These are phyloP conservation scores for Menidia beryllina DNA, from an alignment of 2,113 vertebrate genomes.

Conservation along the genomic window DNA sequence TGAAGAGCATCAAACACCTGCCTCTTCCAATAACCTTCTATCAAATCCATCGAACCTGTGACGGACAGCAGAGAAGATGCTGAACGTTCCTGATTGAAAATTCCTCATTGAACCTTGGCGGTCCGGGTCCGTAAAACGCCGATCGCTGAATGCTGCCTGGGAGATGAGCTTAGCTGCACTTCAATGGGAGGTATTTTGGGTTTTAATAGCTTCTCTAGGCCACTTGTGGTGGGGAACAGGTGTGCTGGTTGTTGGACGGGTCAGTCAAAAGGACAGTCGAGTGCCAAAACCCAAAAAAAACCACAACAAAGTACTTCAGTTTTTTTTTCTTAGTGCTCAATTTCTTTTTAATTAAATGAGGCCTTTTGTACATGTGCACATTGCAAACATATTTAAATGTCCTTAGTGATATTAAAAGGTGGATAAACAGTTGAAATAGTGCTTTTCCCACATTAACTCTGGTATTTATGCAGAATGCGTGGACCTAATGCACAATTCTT, in stretches of 20 bases:
- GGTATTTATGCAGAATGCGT: no score
- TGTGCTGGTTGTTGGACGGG: slow-evolving; percentile 43
- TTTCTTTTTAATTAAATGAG: no score
- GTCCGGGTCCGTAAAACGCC: slow-evolving; percentile 21
- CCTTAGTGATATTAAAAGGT: not conserved
- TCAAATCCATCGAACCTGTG: slow-evolving; percentile 23
- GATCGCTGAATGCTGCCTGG: slow-evolving; percentile 29
- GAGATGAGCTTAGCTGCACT: slow-evolving; percentile 55
- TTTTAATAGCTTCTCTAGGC: slow-evolving; percentile 62
- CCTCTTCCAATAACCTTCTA: slow-evolving; percentile 19
- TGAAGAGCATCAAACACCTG: not conserved
- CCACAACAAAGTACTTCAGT: not conserved
- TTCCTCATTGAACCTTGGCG: slow-evolving; percentile 46
- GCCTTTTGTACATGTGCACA: no score
- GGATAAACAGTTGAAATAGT: no score
- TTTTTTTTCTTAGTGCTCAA: slow-evolving; percentile 2
- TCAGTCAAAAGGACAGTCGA: slow-evolving; percentile 42
- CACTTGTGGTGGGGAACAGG: slow-evolving; percentile 67
- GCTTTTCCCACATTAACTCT: no score
- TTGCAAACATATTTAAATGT: no score
- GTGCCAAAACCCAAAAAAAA: slow-evolving; percentile 28
- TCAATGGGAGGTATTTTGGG: slow-evolving; percentile 61
- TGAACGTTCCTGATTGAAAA: slow-evolving; percentile 39
- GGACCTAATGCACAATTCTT: no score
- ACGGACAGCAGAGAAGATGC: slow-evolving; percentile 18